Evolutionary conservation across 2,888 invertebrate genomes (phyloP), one percentile per base, ranked within the genome.

Genomic region (Leptopilina myrica): DNA sequence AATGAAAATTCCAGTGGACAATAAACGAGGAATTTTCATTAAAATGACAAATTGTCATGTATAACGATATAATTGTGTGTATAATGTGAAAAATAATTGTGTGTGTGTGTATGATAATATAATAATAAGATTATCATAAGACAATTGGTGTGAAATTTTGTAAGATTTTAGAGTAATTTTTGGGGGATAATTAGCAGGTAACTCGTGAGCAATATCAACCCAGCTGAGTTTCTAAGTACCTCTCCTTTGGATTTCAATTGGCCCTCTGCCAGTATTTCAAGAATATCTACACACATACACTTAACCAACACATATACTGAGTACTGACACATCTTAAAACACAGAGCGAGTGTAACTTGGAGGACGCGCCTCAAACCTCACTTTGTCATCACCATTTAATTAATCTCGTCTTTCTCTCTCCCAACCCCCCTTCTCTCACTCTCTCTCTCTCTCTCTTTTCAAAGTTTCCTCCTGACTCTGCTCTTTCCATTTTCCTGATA

Each of bases 341-440:
- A 69, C 20, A 49, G 5, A 64, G 26, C 20, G 67, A 49, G 67
- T 69, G 49, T 6, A 49, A 46, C 20, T 49, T 26, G 46, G 43
- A 49, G 49, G 12, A 49, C 67, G 49, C 49, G 46, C 46, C 49
- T 26, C 49, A 49, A 46, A 46, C 46, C 67, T 49, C 49, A 69
- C 40, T 65, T 46, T 69, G 49, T 53, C 49, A 69, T 69, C 26
- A 14, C 67, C 67, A 69, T 69, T 49, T 69, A 69, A 69, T 69
- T 69, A 69, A 69, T 69, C 67, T 69, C 65, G 43, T 33, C 46
- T 49, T 49, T 69, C 67, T 69, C 33, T 33, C 33, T 33, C 33
- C 33, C 33, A 4, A 2, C 33, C 33, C 4, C 33, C 4, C 33
- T 33, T 33, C 2, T 33, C 33, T 26, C 26, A 2, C 26, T 49